Conservation (phyloP, 2,888 invertebrate species). For the Tetanocera ferruginea region DNA sequence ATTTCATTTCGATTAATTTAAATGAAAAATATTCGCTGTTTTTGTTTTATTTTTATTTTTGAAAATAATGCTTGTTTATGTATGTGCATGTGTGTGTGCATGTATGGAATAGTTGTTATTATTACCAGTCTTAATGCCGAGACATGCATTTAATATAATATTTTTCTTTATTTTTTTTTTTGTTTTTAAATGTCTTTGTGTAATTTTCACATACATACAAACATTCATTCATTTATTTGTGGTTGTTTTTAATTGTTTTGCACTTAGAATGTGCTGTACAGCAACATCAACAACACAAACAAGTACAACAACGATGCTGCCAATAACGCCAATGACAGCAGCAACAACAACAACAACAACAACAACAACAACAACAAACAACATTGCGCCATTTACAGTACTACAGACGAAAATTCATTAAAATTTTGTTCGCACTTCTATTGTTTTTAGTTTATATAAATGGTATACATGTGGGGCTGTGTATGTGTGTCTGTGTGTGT, state of each 20-base stretch:
- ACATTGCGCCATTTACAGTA: background rate
- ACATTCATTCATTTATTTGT: slow-evolving; percentile 16
- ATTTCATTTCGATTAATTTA: slow-evolving; percentile 14
- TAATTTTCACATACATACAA: no score
- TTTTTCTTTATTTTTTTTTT: background rate
- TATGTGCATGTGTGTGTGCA: background rate
- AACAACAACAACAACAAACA: background rate
- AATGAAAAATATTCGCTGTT: background rate
- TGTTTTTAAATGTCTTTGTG: no score
- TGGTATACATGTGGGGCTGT: background rate
- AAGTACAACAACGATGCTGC: background rate
- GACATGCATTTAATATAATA: background rate
- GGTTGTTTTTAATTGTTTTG: slow-evolving; percentile 22
- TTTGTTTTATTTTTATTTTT: background rate
- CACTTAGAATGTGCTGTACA: slow-evolving; percentile 16
- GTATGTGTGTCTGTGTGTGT: background rate
- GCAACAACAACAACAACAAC: background rate
- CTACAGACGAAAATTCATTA: slow-evolving; percentile 16
- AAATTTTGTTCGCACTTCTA: background rate
- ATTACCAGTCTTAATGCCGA: background rate
- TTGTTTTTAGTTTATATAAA: background rate
- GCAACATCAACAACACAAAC: background rate
- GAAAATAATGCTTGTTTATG: background rate
- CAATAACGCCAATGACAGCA: background rate
- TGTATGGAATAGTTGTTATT: slow-evolving; percentile 1